These are phyloP conservation scores for Chloroceryle aenea DNA, from an alignment of 2,113 vertebrate species.

Conservation along the genomic window DNA sequence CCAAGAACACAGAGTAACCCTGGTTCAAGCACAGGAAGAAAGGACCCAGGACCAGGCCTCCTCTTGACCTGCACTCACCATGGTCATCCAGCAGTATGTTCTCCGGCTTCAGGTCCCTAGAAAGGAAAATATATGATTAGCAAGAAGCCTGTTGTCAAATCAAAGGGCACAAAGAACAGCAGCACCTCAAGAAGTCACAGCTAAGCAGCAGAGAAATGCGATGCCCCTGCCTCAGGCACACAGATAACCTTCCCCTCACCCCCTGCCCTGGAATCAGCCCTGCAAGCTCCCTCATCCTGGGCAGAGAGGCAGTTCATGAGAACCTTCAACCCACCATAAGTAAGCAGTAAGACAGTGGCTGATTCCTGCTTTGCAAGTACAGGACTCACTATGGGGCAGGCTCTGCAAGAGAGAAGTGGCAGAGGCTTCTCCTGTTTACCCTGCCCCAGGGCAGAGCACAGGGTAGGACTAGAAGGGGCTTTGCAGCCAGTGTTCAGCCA, in stretches of 20 bases:
- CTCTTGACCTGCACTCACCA: slow-evolving; percentile 78
- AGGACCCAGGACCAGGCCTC: neutral
- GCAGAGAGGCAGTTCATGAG: neutral
- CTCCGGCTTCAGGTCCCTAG: slow-evolving; percentile 94
- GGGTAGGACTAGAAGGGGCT: neutral
- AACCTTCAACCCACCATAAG: neutral
- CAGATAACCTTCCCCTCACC: neutral
- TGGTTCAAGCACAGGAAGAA: neutral
- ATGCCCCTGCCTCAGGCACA: accelerated
- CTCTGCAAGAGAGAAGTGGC: neutral
- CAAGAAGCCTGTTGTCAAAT: neutral
- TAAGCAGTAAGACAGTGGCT: neutral
- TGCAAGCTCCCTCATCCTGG: neutral
- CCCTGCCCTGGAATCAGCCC: neutral
- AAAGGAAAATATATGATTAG: neutral
- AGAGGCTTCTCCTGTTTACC: neutral
- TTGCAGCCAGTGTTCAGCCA: neutral
- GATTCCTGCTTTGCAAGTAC: neutral
- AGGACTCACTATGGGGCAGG: neutral
- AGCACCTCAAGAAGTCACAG: neutral
- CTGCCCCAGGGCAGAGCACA: neutral
- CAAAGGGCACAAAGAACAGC: neutral
- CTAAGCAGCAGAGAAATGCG: neutral
- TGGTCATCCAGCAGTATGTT: slow-evolving; percentile 96
- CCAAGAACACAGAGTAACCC: neutral